Conservation (phyloP, 2,888 invertebrate genomes). For the Oscheius sp. region DNA sequence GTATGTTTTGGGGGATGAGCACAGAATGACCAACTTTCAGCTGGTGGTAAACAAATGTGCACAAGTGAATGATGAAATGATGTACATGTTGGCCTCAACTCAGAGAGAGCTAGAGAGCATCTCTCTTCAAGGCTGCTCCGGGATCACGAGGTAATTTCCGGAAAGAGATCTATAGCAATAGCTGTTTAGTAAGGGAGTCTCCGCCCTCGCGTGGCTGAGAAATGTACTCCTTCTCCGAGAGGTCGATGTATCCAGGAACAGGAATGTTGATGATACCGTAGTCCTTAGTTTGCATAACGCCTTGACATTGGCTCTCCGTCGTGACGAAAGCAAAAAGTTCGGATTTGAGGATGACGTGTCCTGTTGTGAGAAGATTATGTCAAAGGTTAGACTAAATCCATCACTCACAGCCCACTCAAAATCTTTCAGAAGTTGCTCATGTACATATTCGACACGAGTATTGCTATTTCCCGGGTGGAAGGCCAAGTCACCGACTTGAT, state of each 20-base stretch:
- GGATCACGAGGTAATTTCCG: conserved; percentile 35
- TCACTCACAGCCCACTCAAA: background rate
- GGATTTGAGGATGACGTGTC: conserved; percentile 18
- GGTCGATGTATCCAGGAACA: conserved; percentile 37
- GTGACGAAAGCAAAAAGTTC: background rate
- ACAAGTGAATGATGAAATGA: conserved; percentile 38
- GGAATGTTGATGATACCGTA: conserved; percentile 39
- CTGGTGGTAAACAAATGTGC: conserved; percentile 35
- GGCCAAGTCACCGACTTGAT: conserved; percentile 34
- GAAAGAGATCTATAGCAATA: background rate
- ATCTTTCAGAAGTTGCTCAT: conserved; percentile 35
- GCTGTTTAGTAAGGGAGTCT: conserved; percentile 41
- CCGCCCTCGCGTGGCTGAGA: conserved; percentile 37
- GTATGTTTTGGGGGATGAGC: background rate
- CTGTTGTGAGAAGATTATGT: conserved; percentile 1
- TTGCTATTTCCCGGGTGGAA: conserved; percentile 27
- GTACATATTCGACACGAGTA: conserved; percentile 37
- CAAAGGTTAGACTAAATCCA: background rate
- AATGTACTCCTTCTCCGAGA: conserved; percentile 33
- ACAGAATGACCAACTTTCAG: conserved; percentile 15
- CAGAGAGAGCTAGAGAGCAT: conserved; percentile 34
- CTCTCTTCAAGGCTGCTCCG: conserved; percentile 36
- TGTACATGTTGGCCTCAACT: conserved; percentile 38
- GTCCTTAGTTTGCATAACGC: conserved; percentile 45
- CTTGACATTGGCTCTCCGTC: conserved; percentile 32